These are phyloP conservation scores for Lucinisca nassula DNA, from an alignment of 2,888 invertebrate genomes.

Conservation along the genomic window DNA sequence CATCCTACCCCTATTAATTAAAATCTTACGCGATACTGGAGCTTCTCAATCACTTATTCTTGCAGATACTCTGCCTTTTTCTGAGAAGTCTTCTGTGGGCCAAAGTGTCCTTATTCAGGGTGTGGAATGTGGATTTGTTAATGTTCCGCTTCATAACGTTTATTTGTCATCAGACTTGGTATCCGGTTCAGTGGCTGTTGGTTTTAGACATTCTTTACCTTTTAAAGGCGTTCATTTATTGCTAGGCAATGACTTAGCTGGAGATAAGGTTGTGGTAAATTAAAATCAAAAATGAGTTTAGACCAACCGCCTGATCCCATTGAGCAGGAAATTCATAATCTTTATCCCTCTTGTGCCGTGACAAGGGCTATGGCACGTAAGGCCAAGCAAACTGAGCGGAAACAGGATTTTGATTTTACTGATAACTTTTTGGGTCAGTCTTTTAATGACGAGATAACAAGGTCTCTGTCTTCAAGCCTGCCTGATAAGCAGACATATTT, in stretches of 20 bases:
- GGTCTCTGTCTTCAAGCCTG: background rate
- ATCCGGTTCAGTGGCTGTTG: constrained; percentile 51
- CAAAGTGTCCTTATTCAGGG: constrained; percentile 53
- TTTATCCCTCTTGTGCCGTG: constrained; percentile 11
- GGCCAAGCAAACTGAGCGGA: background rate
- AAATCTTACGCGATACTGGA: constrained; percentile 58
- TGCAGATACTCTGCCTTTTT: constrained; percentile 44
- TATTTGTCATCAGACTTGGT: constrained; percentile 45
- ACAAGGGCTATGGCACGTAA: background rate
- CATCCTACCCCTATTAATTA: too few relatives aligned
- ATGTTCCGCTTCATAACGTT: constrained; percentile 55
- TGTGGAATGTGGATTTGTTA: constrained; percentile 47
- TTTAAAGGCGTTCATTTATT: constrained; percentile 54
- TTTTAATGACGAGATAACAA: background rate
- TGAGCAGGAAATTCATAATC: constrained; percentile 39
- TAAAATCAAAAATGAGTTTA: too few relatives aligned
- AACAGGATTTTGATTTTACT: constrained; percentile 23
- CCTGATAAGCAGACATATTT: background rate
- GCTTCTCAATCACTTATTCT: constrained; percentile 63
- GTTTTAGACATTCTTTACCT: constrained; percentile 45
- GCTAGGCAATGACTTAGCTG: constrained; percentile 60
- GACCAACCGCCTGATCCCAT: constrained; percentile 18
- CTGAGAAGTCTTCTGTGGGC: constrained; percentile 40
- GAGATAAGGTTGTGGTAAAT: constrained; percentile 46
- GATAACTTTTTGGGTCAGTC: constrained; percentile 9